phyloP scores from a whole-genome alignment of 1,140 invertebrate species.

The Zaprionus camerounensis region DNA sequence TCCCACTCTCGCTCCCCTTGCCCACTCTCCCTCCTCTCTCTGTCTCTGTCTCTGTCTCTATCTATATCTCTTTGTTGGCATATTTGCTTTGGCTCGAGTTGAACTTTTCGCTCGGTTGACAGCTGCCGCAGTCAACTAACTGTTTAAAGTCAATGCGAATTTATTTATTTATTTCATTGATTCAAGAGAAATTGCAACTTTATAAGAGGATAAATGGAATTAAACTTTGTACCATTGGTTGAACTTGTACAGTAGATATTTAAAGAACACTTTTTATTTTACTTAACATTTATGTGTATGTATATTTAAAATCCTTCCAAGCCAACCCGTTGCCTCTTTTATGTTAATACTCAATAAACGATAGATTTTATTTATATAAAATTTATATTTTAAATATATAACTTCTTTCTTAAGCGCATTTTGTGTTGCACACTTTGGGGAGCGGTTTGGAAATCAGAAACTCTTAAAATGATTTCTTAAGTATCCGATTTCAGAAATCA shows the following conservation, averaged over 20 bases:
- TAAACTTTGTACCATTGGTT: not conserved
- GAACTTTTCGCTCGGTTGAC: conserved; percentile 23
- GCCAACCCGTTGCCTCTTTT: not conserved
- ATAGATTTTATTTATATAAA: no score
- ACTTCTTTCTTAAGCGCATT: no score
- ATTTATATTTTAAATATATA: no score
- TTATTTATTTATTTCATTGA: conserved; percentile 31
- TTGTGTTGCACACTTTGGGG: no score
- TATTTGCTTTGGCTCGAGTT: conserved; percentile 41
- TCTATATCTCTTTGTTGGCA: conserved; percentile 43
- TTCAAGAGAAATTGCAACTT: conserved; percentile 11
- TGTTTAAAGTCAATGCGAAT: conserved; percentile 27
- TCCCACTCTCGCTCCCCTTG: not conserved
- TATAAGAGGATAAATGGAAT: not conserved
- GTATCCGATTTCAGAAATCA: no score
- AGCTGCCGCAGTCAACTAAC: conserved; percentile 33
- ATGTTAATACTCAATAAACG: not conserved
- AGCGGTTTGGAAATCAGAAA: no score
- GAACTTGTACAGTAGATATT: not conserved
- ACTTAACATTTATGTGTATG: not conserved
- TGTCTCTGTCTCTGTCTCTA: conserved; percentile 9
- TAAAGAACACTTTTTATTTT: not conserved
- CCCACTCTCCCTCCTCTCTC: not conserved
- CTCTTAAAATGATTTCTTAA: no score
- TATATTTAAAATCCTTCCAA: not conserved